Evolutionary conservation across 2,113 vertebrate species (phyloP).

Genomic region (Lampris incognitus): DNA sequence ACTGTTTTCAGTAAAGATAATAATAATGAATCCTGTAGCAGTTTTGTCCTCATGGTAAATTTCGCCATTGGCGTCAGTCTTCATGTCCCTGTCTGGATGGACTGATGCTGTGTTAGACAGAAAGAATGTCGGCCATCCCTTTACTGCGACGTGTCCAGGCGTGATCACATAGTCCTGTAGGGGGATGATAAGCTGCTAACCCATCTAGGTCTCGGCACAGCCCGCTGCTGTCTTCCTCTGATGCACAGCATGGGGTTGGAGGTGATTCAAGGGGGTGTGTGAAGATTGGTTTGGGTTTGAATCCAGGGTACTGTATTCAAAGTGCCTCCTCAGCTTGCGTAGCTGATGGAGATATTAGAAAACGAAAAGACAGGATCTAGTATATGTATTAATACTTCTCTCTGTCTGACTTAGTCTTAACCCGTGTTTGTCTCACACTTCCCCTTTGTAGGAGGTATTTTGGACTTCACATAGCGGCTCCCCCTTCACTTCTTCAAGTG

Average conservation of each 20-base stretch:
- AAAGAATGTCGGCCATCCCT: no score
- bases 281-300: neutral
- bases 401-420: slow-evolving; percentile 16
- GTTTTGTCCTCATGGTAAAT: neutral
- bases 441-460: slow-evolving; percentile 14
- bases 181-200: neutral
- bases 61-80: neutral
- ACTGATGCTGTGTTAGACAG: neutral
- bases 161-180: neutral
- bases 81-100: neutral
- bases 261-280: neutral
- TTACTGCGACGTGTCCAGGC: neutral
- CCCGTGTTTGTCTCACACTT: slow-evolving; percentile 18
- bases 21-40: neutral
- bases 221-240: neutral
- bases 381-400: neutral
- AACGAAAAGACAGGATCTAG: neutral
- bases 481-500: slow-evolving; percentile 15
- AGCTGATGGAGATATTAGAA: slow-evolving; percentile 5
- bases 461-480: slow-evolving; percentile 22
- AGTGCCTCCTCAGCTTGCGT: slow-evolving; percentile 37
- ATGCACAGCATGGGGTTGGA: neutral
- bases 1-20: neutral
- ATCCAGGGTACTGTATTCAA: slow-evolving; percentile 1
- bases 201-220: neutral